Evolutionary conservation across 1,140 invertebrate species (phyloP), one percentile per base, ranked within the genome.

Genomic region (Uloborus diversus): DNA sequence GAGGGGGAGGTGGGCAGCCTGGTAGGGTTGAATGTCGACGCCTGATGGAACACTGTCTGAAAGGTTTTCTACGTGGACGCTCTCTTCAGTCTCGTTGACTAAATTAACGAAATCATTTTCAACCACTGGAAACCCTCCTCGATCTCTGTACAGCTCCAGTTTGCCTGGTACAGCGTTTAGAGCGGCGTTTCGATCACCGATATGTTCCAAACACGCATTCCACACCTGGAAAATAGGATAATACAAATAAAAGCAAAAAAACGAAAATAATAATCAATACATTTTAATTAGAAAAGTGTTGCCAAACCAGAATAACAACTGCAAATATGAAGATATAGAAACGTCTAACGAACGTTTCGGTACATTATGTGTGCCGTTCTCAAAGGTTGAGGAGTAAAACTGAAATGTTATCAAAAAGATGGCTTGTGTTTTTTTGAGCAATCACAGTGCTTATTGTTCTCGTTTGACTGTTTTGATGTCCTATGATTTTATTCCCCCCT

Each of bases 131-230:
- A 84, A 84, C 4, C 83, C 83, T 35, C 83, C 83, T 37, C 49
- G 47, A 57, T 82, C 82, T 47, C 83, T 61, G 61, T 84, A 84
- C 5, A 79, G 76, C 14, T 59, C 37, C 13, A 82, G 20, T 53
- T 83, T 82, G 23, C 70, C 64, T 11, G 82, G 79, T 13, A 84
- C 83, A 13, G 84, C 81, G 64, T 84, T 83, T 0, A 84, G 62
- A 42, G 61, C 81, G 5, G 49, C 81, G 61, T 84, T 84, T 2
- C 61, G 20, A 1, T 42, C 37, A 5, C 79, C 83, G 20, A 84
- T 37, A 66, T 83, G 84, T 11, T 81, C 65, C 79, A 83, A 66
- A 5, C 79, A 80, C 14, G 59, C 56, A 20, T 79, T 47, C 83
- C 83, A 84, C 47, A 84, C 68, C 53, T 75, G 35, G 14, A 80